A percentile compares a stretch with the other conserved stretches of the same genome.
These are phyloP conservation scores for Trichogramma dendrolimi DNA, from an alignment of 2,888 invertebrate species.

Conservation along the genomic window DNA sequence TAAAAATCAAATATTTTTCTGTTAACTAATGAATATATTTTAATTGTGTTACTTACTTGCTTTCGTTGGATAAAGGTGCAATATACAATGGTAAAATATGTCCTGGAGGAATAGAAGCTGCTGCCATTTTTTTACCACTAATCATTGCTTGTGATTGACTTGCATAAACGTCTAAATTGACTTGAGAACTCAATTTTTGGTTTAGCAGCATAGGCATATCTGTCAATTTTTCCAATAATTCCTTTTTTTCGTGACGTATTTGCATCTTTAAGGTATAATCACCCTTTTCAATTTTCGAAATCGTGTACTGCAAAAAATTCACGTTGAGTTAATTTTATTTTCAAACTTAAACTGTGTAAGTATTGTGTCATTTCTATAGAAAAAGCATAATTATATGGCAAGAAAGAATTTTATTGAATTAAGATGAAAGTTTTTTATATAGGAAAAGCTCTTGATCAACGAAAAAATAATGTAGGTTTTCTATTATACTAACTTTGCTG, in stretches of 20 bases:
- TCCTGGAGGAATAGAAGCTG: slow-evolving; percentile 59
- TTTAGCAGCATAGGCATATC: slow-evolving; percentile 73
- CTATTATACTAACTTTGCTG: slow-evolving; percentile 59
- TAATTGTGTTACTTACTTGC: slow-evolving; percentile 62
- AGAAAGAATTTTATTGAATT: background rate
- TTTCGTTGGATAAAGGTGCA: slow-evolving; percentile 70
- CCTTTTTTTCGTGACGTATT: slow-evolving; percentile 84
- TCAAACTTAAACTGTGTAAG: no score
- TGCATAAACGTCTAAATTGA: slow-evolving; percentile 74
- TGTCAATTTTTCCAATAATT: slow-evolving; percentile 77
- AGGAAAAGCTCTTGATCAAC: slow-evolving; percentile 2
- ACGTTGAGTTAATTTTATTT: background rate
- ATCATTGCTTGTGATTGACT: slow-evolving; percentile 66
- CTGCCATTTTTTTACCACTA: slow-evolving; percentile 73
- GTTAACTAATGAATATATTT: slow-evolving; percentile 3
- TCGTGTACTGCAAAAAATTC: slow-evolving; percentile 62
- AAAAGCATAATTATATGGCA: background rate
- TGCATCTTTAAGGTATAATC: slow-evolving; percentile 85
- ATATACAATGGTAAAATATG: slow-evolving; percentile 72
- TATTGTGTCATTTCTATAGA: background rate
- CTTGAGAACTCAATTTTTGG: slow-evolving; percentile 69
- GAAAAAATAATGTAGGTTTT: slow-evolving; percentile 2
- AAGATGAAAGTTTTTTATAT: background rate
- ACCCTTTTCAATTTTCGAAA: slow-evolving; percentile 86
- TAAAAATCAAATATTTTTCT: background rate